Evolutionary conservation across 2,113 vertebrate genomes (phyloP).

Genomic region (Archocentrus centrarchus): DNA sequence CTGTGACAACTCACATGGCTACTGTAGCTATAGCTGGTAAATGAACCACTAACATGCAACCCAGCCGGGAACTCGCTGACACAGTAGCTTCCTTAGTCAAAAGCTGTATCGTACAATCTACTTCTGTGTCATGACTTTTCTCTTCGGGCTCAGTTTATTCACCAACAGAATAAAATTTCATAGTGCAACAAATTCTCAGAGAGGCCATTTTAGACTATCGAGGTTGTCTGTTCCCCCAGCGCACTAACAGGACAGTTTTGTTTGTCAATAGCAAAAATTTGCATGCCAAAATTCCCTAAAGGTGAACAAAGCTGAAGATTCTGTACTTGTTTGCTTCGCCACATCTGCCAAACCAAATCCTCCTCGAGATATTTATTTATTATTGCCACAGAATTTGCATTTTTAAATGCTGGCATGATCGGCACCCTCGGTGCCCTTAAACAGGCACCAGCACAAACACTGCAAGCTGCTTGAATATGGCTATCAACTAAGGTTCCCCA

Average conservation of each 20-base stretch:
- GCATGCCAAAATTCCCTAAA: constrained; percentile 15
- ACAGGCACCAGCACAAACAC: neutral
- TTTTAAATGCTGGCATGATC: constrained; percentile 14
- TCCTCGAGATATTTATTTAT: neutral
- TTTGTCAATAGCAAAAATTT: constrained; percentile 18
- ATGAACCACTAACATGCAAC: neutral
- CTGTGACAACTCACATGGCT: neutral
- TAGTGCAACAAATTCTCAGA: neutral
- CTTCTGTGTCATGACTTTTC: neutral
- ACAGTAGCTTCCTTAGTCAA: neutral
- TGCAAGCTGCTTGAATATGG: constrained; percentile 18
- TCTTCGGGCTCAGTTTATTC: neutral
- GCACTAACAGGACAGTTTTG: constrained; percentile 2
- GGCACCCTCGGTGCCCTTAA: neutral
- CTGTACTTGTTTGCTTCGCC: neutral
- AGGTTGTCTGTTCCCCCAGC: neutral
- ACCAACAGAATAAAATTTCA: neutral
- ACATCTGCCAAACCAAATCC: neutral
- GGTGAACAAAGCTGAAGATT: neutral
- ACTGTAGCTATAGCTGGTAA: neutral
- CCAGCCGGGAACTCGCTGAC: neutral
- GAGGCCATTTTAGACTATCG: neutral
- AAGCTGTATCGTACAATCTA: neutral
- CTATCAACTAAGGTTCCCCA: constrained; percentile 40
- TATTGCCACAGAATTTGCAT: neutral